Evolutionary conservation across 2,888 invertebrate genomes (phyloP).

Genomic region (Caenorhabditis uteleia): DNA sequence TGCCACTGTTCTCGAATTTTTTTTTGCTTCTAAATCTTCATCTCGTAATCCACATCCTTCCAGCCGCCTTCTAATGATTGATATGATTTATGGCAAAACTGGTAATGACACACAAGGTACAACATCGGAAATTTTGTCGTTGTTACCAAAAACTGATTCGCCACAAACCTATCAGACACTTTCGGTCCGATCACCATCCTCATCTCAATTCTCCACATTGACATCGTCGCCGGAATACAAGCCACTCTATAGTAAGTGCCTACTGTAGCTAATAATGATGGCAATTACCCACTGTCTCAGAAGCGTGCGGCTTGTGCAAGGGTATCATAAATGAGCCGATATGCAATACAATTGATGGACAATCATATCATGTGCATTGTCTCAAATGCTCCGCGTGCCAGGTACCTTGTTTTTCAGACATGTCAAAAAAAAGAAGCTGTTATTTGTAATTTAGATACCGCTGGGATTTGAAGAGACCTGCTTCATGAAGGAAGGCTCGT

Average conservation of each 20-base stretch:
- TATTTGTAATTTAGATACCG: constrained; percentile 8
- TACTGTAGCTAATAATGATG: too few relatives aligned
- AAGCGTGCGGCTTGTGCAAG: constrained; percentile 10
- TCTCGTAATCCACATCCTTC: too few relatives aligned
- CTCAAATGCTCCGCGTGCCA: constrained; percentile 18
- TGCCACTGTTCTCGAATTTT: too few relatives aligned
- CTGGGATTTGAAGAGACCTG: constrained; percentile 32
- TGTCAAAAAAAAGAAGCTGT: background rate
- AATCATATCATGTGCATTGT: constrained; percentile 22
- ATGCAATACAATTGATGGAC: constrained; percentile 11
- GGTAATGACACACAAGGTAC: too few relatives aligned
- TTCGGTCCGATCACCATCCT: too few relatives aligned
- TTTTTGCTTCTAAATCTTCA: too few relatives aligned
- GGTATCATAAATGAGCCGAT: constrained; percentile 13
- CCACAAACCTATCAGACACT: too few relatives aligned
- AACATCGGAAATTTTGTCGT: background rate
- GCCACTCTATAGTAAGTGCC: too few relatives aligned
- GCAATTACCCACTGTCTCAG: too few relatives aligned
- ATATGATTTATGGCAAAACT: constrained; percentile 4
- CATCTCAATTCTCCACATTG: too few relatives aligned
- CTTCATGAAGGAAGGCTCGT: constrained; percentile 20
- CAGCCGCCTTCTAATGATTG: constrained; percentile 3
- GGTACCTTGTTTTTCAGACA: background rate
- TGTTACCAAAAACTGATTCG: too few relatives aligned
- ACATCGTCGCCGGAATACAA: too few relatives aligned